Evolutionary conservation across 1,140 invertebrate species (phyloP).

Genomic region (Drosophila lowei): DNA sequence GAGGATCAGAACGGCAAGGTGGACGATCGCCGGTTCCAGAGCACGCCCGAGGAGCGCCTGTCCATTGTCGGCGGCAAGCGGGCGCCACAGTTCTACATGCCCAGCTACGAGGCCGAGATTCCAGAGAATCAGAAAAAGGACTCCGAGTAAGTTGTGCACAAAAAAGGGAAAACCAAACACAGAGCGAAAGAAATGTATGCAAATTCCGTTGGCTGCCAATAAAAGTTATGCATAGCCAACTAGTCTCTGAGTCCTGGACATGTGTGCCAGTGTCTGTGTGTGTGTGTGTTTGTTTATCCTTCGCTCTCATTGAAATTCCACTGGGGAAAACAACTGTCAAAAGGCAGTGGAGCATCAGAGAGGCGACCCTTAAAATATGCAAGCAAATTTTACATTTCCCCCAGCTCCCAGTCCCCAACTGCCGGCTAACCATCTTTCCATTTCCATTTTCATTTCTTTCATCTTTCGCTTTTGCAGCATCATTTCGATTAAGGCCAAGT

Average conservation of each 20-base stretch:
- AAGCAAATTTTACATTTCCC: conserved; percentile 62
- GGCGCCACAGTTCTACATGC: conserved; percentile 97
- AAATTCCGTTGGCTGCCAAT: conserved; percentile 65
- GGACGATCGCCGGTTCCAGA: conserved; percentile 94
- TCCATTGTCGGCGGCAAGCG: conserved; percentile 97
- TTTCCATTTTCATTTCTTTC: background rate
- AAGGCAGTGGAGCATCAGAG: conserved; percentile 64
- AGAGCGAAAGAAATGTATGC: conserved; percentile 43
- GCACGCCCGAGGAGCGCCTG: conserved; percentile 94
- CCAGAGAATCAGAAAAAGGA: conserved; percentile 98
- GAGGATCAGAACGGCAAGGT: conserved; percentile 96
- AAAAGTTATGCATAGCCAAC: conserved; percentile 68
- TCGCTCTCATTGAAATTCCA: conserved; percentile 74
- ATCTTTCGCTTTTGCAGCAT: conserved; percentile 84
- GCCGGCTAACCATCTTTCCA: too few species aligned
- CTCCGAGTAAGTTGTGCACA: conserved; percentile 90
- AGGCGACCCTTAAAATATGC: conserved; percentile 56
- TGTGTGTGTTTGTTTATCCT: conserved; percentile 5
- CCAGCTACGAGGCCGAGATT: conserved; percentile 96
- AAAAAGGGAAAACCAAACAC: background rate
- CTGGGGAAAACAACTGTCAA: conserved; percentile 73
- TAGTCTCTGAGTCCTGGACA: conserved; percentile 40
- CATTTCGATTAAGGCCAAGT: conserved; percentile 97
- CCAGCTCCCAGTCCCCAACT: conserved; percentile 11
- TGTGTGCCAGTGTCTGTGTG: conserved; percentile 2